Percentiles rank a stretch among this genome's conserved stretches.
phyloP scores from a whole-genome alignment of 1,140 invertebrate species.

The Leguminivora glycinivorella region DNA sequence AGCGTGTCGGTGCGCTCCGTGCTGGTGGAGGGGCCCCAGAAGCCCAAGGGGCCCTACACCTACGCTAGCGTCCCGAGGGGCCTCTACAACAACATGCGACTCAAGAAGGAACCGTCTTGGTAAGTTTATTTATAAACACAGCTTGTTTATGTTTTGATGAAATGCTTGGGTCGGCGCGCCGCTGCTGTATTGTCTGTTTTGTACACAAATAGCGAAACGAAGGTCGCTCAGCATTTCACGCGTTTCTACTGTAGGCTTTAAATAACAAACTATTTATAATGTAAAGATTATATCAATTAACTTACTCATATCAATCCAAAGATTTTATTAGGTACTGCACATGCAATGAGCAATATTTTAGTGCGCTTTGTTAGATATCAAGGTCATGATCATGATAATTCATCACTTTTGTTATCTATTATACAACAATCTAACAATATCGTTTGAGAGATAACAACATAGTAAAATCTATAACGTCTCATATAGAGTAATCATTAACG shows the following conservation, averaged over 20 bases:
- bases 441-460: too few species aligned
- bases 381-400: too few species aligned
- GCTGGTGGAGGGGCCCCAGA: conserved; percentile 61
- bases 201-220: neutral
- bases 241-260: neutral
- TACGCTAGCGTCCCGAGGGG: conserved; percentile 72
- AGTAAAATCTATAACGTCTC: too few species aligned
- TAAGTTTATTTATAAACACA: conserved; percentile 39
- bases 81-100: conserved; percentile 75
- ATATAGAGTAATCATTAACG: too few species aligned
- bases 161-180: neutral
- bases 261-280: neutral
- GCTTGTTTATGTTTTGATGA: neutral
- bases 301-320: too few species aligned
- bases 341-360: too few species aligned
- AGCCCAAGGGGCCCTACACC: conserved; percentile 65
- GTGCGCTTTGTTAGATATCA: too few species aligned
- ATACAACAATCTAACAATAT: too few species aligned
- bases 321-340: too few species aligned
- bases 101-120: conserved; percentile 69
- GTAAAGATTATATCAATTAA: too few species aligned
- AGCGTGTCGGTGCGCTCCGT: conserved; percentile 65
- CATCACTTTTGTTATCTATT: too few species aligned
- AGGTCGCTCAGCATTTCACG: neutral
- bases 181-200: neutral